Evolutionary conservation across 2,888 invertebrate species (phyloP), one percentile per base, ranked within the genome.

Genomic region (Melitaea athalia): DNA sequence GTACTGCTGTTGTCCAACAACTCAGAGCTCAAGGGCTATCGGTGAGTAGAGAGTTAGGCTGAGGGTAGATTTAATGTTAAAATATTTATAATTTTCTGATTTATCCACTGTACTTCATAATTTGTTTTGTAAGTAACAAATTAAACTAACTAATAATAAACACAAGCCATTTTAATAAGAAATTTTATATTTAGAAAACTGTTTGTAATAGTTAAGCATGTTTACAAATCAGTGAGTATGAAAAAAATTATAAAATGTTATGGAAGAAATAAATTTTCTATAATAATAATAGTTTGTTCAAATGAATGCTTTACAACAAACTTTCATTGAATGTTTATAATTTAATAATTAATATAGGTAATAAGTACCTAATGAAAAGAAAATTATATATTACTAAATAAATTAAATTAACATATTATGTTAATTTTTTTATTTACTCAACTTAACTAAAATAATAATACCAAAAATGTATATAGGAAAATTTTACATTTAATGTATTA

Each of bases 1-100:
- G 94, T 84, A 89, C 93, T 15, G 93, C 93, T 62, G 92, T 93
- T 55, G 91, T 94, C 55, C 94, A 94, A 69, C 94, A 95, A 80
- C 87, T 94, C 70, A 86, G 93, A 73, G 93, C 93, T 2, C 93
- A 93, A 74, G 93, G 93, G 12, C 82, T 93, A 68, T 86, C 92
- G 52, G 93, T 93, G 67, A 86, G 90, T 85, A 14, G 45, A 11
- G 45, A 45, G 45, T 45, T 10, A 45, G 45, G 11, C 11, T 3
- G 6, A n/a, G 47, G 47, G n/a, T 49, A 49, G 47, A 49, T n/a
- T 49, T n/a, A 49, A 49, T 6, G 14, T 49, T n/a, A 3, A n/a
- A n/a, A 49, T n/a, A 14, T n/a, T n/a, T 49, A 49, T 2, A n/a
- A n/a, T 5, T 5, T n/a, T n/a, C n/a, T 49, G 45, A 4, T n/a